phyloP scores from a whole-genome alignment of 2,113 vertebrate genomes.

The Brachyhypopomus gauderio region DNA sequence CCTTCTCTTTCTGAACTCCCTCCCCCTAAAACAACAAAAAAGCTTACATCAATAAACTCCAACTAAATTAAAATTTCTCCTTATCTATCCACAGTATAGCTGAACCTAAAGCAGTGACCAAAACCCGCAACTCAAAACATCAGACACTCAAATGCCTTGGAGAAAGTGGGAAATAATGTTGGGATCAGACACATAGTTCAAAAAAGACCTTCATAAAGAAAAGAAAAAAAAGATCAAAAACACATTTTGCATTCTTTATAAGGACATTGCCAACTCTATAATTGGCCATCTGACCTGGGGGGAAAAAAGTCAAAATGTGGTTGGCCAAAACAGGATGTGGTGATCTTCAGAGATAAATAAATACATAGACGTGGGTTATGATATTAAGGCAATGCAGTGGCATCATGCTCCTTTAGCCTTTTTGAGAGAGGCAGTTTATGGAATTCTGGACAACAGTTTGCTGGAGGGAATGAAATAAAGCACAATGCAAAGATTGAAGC shows the following conservation, averaged over 20 bases:
- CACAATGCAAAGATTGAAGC: slow-evolving; percentile 44
- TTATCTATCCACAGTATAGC: slow-evolving; percentile 8
- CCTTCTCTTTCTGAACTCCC: not conserved
- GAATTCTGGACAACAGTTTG: slow-evolving; percentile 59
- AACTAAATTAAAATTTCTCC: not conserved
- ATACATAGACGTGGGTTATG: slow-evolving; percentile 64
- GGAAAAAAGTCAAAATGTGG: slow-evolving; percentile 14
- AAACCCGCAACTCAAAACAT: not conserved
- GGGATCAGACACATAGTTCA: not conserved
- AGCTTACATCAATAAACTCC: not conserved
- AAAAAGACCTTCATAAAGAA: not conserved
- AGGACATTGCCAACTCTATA: not conserved
- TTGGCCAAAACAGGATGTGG: slow-evolving; percentile 45
- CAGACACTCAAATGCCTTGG: not conserved
- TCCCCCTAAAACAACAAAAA: not conserved
- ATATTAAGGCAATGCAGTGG: slow-evolving; percentile 80
- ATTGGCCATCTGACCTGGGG: not conserved
- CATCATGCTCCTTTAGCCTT: slow-evolving; percentile 60
- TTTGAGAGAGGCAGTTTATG: slow-evolving; percentile 33
- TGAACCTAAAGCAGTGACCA: not conserved
- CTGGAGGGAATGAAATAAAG: slow-evolving; percentile 63
- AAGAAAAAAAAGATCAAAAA: not conserved
- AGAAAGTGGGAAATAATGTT: not conserved
- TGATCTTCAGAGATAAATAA: slow-evolving; percentile 66
- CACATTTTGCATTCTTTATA: slow-evolving; percentile 32